phyloP scores from a whole-genome alignment of 2,797 vertebrate genomes.

The Crocodylus rhombifer region DNA sequence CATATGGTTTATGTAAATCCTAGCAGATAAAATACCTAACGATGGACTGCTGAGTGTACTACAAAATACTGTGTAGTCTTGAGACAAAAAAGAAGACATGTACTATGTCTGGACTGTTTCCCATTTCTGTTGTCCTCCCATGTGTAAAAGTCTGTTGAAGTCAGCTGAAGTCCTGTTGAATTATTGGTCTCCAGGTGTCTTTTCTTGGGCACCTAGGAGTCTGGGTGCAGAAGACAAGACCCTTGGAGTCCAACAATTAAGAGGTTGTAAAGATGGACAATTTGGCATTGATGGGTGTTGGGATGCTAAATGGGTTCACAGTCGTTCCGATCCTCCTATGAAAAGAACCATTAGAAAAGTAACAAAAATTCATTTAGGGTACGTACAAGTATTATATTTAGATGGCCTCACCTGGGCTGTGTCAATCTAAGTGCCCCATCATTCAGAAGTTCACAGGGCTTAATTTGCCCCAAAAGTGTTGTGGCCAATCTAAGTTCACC shows the following conservation, averaged over 20 bases:
- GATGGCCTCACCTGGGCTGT: no score
- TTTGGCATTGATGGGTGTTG: neutral
- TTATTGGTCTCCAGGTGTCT: no score
- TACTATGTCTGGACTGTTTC: neutral
- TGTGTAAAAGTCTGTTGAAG: neutral
- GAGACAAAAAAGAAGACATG: neutral
- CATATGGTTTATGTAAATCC: neutral
- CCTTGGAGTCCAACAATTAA: neutral
- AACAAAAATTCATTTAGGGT: no score
- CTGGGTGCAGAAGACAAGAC: neutral
- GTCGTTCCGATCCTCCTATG: no score
- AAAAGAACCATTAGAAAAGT: no score
- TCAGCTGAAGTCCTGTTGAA: no score
- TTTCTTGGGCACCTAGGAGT: neutral
- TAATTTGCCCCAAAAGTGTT: no score
- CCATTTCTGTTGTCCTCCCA: conserved; percentile 11
- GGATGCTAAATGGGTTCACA: neutral
- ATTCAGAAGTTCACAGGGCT: no score
- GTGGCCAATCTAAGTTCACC: no score
- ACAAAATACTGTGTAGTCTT: neutral
- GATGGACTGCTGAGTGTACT: neutral
- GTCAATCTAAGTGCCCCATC: no score
- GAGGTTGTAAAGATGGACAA: neutral
- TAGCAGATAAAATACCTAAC: neutral
- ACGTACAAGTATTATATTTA: no score